Base-by-base conservation (phyloP, 2,113 vertebrate species). In the Fukomys damarensis region DNA sequence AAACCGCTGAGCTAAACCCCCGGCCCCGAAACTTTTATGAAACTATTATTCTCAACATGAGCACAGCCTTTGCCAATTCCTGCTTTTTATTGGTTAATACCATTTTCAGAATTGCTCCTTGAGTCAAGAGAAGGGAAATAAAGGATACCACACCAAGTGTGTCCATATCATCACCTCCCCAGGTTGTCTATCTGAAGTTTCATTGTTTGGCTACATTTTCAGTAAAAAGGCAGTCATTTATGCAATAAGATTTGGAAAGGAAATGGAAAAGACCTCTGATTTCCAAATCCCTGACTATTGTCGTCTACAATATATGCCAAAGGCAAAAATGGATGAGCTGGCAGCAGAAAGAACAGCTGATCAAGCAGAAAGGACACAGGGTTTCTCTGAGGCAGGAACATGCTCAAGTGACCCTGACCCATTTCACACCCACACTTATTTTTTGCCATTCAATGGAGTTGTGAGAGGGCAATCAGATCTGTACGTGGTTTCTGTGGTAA, bases 31-130 rank as follows among this genome's bases (percentile, higher is more conserved):
- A 74, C 43, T 77, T 41, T 68, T 84, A 91, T 68, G 49, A 93
- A 83, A 41, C 32, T 68, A 3, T 95, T 68, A 77, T 84, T 93
- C 43, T 91, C 52, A 41, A 63, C 24, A 61, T 6, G 19, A 90
- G 43, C 14, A 52, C 1, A 35, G 2, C 28, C 16, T 91, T 77
- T 66, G 32, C 54, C 20, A 80, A 24, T 61, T 76, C 5, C 83
- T 54, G 38, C 91, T 76, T 86, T 91, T 52, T 49, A 56, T 61
- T 54, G 32, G 17, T 41, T 22, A 89, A 86, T 82, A 13, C 17
- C 6, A 61, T 92, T 93, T 93, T 74, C 14, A 93, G 86, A 84
- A 52, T 76, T 76, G 26, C 19, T 92, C 32, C 19, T n/a, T 82
- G 5, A 82, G 28, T 85, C 58, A 66, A 59, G 30, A 91, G 43